phyloP scores from a whole-genome alignment of 2,888 invertebrate genomes.

The Ryuthela nishihirai region DNA sequence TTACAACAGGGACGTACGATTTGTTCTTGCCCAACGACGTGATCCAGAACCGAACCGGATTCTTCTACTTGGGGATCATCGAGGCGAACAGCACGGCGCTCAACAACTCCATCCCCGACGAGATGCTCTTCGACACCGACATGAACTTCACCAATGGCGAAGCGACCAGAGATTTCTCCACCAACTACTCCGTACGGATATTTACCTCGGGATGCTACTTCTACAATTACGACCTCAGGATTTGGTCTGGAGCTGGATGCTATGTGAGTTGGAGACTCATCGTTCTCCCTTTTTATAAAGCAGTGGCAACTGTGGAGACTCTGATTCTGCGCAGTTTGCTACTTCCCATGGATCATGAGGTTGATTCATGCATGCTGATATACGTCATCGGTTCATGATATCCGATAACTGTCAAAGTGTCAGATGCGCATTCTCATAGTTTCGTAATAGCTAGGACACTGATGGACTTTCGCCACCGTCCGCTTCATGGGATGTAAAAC shows the following conservation, averaged over 20 bases:
- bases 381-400: too few relatives aligned
- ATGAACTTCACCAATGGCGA: conserved; percentile 44
- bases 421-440: too few relatives aligned
- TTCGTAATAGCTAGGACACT: too few relatives aligned
- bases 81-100: conserved; percentile 39
- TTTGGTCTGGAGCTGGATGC: conserved; percentile 48
- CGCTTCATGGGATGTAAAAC: too few relatives aligned
- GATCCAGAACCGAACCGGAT: conserved; percentile 45
- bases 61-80: conserved; percentile 48
- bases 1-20: conserved; percentile 37
- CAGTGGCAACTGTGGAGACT: too few relatives aligned
- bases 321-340: too few relatives aligned
- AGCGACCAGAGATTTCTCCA: conserved; percentile 45
- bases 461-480: too few relatives aligned
- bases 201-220: conserved; percentile 51
- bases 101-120: conserved; percentile 44
- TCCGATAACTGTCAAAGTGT: too few relatives aligned
- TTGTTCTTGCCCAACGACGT: conserved; percentile 42
- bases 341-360: too few relatives aligned
- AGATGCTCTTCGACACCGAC: conserved; percentile 41
- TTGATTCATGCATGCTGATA: too few relatives aligned
- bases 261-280: conserved; percentile 43
- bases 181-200: conserved; percentile 49
- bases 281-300: too few relatives aligned
- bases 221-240: conserved; percentile 44